Base-by-base conservation (phyloP, 2,113 vertebrate species). In the Proterorhinus semilunaris region DNA sequence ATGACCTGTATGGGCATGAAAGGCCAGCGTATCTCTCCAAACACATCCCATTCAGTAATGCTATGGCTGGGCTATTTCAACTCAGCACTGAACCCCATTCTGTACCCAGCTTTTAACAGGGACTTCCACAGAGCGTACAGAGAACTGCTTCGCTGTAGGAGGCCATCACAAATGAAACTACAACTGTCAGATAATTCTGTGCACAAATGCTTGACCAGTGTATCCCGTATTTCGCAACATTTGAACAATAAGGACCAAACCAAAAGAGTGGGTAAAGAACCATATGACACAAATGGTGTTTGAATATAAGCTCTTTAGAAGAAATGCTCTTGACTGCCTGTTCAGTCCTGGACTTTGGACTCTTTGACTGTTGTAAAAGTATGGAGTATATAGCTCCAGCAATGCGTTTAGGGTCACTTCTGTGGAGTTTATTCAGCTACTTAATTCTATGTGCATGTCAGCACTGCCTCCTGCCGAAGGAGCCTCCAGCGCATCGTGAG, bases 61-160 rank as follows among this genome's bases (percentile, higher is more conserved):
- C 88, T 93, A 66, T 99, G 96, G 97, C 83, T 99, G 71, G 97
- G 96, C 66, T 99, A 99, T 0, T 90, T 94, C 69, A 98, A 98
- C 89, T 98, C 96, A 0, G 94, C 94, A n/a, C 88, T 98, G 58
- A 99, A 99, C 84, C 96, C 97, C 71, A 93, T 98, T 73, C 89
- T 99, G 62, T 98, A 98, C 0, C 96, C 96, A 0, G 93, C 94
- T 0, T 87, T 99, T 16, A 98, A 97, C 84, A 94, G 93, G 51
- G 96, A 98, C 88, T 98, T 99, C 86, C 93, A 93, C 44, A 86
- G 43, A 0, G 95, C 95, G 0, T 99, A 97, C 53, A 90, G 93
- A 48, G 90, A 92, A 79, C 87, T 99, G 79, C 91, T 99, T 44
- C 78, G 10, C 80, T 96, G 93, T 83, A 72, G 86, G 43, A 76